These are phyloP conservation scores for Chydorus sphaericus DNA, from an alignment of 2,888 invertebrate species.

Conservation along the genomic window DNA sequence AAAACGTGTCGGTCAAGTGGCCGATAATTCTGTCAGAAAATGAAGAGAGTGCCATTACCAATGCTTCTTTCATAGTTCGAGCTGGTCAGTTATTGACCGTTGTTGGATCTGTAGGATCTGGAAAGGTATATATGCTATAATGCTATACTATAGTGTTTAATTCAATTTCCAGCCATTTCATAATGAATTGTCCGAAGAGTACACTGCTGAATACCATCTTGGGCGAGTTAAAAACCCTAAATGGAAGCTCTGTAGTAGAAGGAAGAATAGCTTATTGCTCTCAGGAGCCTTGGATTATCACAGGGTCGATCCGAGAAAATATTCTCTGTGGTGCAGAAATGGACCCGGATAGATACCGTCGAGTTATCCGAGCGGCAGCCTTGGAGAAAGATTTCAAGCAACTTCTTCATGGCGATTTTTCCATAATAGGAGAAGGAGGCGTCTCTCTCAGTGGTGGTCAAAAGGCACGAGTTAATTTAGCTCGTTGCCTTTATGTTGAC, in stretches of 20 bases:
- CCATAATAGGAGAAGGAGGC: slow-evolving; percentile 72
- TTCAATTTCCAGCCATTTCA: no score
- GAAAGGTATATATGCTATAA: no score
- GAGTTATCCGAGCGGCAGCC: slow-evolving; percentile 52
- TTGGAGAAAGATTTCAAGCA: slow-evolving; percentile 56
- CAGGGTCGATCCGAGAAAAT: slow-evolving; percentile 20
- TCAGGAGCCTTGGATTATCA: slow-evolving; percentile 21
- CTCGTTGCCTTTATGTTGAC: slow-evolving; percentile 31
- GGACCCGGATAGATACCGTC: slow-evolving; percentile 42
- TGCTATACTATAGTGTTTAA: no score
- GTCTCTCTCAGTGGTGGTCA: slow-evolving; percentile 78
- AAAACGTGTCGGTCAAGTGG: slow-evolving; percentile 2
- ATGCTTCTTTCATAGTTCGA: slow-evolving; percentile 17
- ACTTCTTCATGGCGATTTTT: slow-evolving; percentile 65
- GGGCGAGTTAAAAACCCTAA: slow-evolving; percentile 30
- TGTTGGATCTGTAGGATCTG: slow-evolving; percentile 77
- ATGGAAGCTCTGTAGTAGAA: slow-evolving; percentile 27
- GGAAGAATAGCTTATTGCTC: slow-evolving; percentile 31
- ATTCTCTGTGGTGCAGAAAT: slow-evolving; percentile 20
- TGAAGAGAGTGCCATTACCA: slow-evolving; percentile 15
- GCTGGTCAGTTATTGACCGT: slow-evolving; percentile 44
- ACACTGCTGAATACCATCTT: slow-evolving; percentile 27
- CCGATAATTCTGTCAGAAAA: background rate
- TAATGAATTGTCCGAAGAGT: slow-evolving; percentile 14
- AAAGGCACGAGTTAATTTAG: slow-evolving; percentile 63